These are phyloP conservation scores for Brachyistius frenatus DNA, from an alignment of 2,113 vertebrate genomes.

Conservation along the genomic window DNA sequence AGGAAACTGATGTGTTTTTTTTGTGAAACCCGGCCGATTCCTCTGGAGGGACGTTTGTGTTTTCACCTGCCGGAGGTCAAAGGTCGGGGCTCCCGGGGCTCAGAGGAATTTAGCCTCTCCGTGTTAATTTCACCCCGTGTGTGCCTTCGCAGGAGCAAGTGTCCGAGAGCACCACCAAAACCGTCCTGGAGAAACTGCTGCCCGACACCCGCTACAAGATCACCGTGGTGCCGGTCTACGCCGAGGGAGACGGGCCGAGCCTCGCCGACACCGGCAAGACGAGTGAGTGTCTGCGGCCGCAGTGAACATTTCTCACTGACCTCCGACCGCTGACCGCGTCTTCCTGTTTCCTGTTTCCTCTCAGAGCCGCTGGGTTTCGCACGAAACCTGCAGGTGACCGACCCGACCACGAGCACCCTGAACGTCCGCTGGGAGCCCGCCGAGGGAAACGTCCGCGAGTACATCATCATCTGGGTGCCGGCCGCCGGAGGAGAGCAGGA, in stretches of 20 bases:
- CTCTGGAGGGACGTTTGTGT: background rate
- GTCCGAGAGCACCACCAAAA: constrained; percentile 93
- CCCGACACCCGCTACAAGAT: constrained; percentile 91
- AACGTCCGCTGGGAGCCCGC: constrained; percentile 95
- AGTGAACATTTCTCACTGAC: background rate
- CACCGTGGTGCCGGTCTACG: constrained; percentile 92
- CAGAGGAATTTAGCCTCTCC: background rate
- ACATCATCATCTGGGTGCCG: constrained; percentile 89
- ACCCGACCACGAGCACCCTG: constrained; percentile 94
- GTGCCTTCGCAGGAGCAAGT: constrained; percentile 86
- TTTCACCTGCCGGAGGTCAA: constrained; percentile 4
- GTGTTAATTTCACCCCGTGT: background rate
- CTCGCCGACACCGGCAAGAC: constrained; percentile 89
- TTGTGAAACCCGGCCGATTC: background rate
- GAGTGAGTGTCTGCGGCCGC: constrained; percentile 72
- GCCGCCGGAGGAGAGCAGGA: constrained; percentile 86
- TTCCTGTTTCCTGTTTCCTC: constrained; percentile 9
- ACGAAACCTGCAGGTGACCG: constrained; percentile 91
- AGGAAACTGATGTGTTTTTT: background rate
- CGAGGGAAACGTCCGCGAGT: constrained; percentile 93
- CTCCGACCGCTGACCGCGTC: background rate
- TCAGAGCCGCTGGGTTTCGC: constrained; percentile 91
- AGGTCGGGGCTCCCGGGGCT: background rate
- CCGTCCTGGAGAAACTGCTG: constrained; percentile 88
- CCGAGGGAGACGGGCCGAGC: constrained; percentile 93